phyloP scores from a whole-genome alignment of 2,888 invertebrate species.

The Steinernema hermaphroditum region DNA sequence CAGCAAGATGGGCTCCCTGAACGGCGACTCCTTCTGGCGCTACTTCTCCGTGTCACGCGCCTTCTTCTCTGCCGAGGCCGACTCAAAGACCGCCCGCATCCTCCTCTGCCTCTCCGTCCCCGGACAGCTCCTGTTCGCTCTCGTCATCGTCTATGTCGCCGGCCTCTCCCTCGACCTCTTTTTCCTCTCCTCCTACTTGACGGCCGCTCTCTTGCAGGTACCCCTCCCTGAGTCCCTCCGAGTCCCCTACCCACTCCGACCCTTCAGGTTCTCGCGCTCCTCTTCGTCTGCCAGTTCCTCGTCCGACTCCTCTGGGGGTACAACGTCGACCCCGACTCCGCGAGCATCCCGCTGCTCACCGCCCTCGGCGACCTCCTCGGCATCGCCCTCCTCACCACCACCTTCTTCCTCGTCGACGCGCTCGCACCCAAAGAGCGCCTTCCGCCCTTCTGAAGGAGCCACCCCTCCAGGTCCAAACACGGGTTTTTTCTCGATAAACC shows the following conservation, averaged over 20 bases:
- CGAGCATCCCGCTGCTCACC: constrained; percentile 57
- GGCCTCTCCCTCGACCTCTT: constrained; percentile 46
- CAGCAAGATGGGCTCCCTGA: constrained; percentile 36
- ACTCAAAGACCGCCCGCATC: constrained; percentile 51
- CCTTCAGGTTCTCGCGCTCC: constrained; percentile 54
- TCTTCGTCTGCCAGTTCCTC: constrained; percentile 58
- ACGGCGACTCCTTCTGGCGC: constrained; percentile 11
- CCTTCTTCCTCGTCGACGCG: constrained; percentile 6
- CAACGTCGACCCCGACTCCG: constrained; percentile 55
- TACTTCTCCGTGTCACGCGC: constrained; percentile 32
- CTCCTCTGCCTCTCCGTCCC: constrained; percentile 53
- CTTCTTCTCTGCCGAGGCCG: constrained; percentile 45
- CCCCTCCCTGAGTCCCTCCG: constrained; percentile 23
- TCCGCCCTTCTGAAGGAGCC: background rate
- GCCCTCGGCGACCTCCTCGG: constrained; percentile 56
- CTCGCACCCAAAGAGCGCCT: background rate
- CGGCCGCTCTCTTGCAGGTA: constrained; percentile 33
- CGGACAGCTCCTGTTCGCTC: constrained; percentile 53
- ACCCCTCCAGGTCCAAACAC: too few species aligned
- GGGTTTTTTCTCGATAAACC: too few species aligned
- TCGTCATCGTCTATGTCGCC: constrained; percentile 49
- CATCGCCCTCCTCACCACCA: constrained; percentile 37
- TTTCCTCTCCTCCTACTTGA: constrained; percentile 36
- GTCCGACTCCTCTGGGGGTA: constrained; percentile 56
- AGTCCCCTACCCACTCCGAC: background rate